These are phyloP conservation scores for Aplysina aerophoba DNA, from an alignment of 37 sponge, comb jelly and placozoan genomes.

Conservation along the genomic window DNA sequence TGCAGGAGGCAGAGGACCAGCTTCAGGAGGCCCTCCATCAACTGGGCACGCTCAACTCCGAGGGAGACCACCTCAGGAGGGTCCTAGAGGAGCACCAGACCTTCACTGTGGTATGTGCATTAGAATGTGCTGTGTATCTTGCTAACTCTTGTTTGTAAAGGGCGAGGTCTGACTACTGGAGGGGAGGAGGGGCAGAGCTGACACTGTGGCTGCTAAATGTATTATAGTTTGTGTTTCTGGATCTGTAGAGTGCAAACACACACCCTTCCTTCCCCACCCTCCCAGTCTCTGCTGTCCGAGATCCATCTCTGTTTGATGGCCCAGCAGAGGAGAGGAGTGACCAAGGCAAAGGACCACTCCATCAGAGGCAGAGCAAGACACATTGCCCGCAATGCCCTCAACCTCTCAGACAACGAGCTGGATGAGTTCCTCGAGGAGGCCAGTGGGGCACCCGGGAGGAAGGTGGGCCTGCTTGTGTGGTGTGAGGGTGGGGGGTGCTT, in stretches of 20 bases:
- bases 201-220: too few species aligned
- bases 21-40: background rate
- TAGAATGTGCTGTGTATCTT: too few species aligned
- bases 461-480: background rate
- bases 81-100: background rate
- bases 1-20: background rate
- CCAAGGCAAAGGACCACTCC: too few species aligned
- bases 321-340: too few species aligned
- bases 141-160: too few species aligned
- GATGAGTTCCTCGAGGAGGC: constrained; percentile 29
- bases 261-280: too few species aligned
- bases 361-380: constrained; percentile 34
- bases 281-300: background rate
- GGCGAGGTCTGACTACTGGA: too few species aligned
- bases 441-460: background rate
- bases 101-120: background rate
- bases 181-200: too few species aligned
- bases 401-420: constrained; percentile 48
- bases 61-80: background rate
- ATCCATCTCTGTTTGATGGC: too few species aligned
- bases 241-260: too few species aligned
- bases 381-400: constrained; percentile 42
- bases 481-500: background rate
- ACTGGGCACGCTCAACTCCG: background rate
- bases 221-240: too few species aligned